A percentile compares a stretch with the other conserved stretches of the same genome.
These are phyloP conservation scores for Neocloeon triangulifer DNA, from an alignment of 1,140 invertebrate genomes.

Conservation along the genomic window DNA sequence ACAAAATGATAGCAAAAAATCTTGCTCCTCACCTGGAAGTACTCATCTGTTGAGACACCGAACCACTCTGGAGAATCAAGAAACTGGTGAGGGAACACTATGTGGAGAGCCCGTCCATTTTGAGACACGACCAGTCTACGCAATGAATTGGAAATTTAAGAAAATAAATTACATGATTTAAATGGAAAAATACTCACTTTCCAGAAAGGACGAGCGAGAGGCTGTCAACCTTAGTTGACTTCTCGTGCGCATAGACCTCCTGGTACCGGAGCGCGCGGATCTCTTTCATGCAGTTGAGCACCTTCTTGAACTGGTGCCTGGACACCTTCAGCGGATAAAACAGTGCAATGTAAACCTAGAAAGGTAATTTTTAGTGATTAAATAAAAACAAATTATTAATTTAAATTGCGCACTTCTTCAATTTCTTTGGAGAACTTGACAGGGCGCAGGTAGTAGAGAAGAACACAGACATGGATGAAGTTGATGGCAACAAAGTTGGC, in stretches of 20 bases:
- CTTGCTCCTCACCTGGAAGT: conserved; percentile 71
- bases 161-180: background rate
- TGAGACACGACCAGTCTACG: conserved; percentile 73
- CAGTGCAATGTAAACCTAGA: conserved; percentile 51
- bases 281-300: conserved; percentile 58
- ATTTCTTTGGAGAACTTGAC: conserved; percentile 66
- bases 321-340: conserved; percentile 64
- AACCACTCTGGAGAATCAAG: conserved; percentile 86
- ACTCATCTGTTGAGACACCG: conserved; percentile 68
- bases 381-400: too few relatives aligned
- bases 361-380: too few relatives aligned
- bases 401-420: conserved; percentile 40
- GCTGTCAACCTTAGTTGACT: conserved; percentile 68
- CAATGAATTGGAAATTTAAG: conserved; percentile 23
- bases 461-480: conserved; percentile 52
- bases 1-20: too few relatives aligned
- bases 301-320: conserved; percentile 55
- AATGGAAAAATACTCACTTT: conserved; percentile 40
- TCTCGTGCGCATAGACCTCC: conserved; percentile 72
- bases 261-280: conserved; percentile 56
- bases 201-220: conserved; percentile 65
- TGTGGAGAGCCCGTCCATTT: conserved; percentile 62
- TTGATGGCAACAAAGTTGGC: conserved; percentile 60
- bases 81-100: conserved; percentile 75
- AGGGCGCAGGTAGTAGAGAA: conserved; percentile 59